Evolutionary conservation across 2,888 invertebrate species (phyloP), one percentile per base, ranked within the genome.

Genomic region (Brachylomia viminalis): DNA sequence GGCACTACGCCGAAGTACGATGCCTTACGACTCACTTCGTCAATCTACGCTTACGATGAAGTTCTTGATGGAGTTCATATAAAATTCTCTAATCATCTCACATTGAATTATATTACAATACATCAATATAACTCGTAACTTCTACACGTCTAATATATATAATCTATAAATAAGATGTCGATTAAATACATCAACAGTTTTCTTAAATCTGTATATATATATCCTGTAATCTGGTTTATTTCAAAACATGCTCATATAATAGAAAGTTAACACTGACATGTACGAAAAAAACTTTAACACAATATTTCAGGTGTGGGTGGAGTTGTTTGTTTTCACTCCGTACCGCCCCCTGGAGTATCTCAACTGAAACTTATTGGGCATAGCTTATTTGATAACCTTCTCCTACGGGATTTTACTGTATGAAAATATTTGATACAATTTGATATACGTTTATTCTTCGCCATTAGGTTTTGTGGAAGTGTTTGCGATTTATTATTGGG

Each of bases 311-410:
- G 84, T 88, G 88, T n/a, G 88, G 85, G 87, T 82, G 87, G 91
- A 92, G 89, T 91, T 90, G 89, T 90, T 91, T 90, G 89, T 88
- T 90, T 86, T 77, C 80, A 56, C 71, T 76, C 61, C 11, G 33
- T 62, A 45, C 30, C 30, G 75, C 83, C 84, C 86, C 87, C 86
- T 76, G 86, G 87, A 80, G 80, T 79, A 84, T 87, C 90, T 92
- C 90, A 87, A 84, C 87, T 86, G 91, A 90, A 94, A 93, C 93
- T 94, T 93, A 93, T 94, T 91, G 92, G 92, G 92, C 93, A 92
- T 91, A 93, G 94, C 92, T 94, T 94, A 94, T 94, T 93, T 92
- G 92, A 93, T 93, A 93, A 93, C 90, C 89, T 86, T 74, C 74
- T 80, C 86, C 78, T 87, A 68, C 67, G 88, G 85, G 87, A 75